Conservation (phyloP, 1,140 invertebrate genomes). For the Papilio xuthus region DNA sequence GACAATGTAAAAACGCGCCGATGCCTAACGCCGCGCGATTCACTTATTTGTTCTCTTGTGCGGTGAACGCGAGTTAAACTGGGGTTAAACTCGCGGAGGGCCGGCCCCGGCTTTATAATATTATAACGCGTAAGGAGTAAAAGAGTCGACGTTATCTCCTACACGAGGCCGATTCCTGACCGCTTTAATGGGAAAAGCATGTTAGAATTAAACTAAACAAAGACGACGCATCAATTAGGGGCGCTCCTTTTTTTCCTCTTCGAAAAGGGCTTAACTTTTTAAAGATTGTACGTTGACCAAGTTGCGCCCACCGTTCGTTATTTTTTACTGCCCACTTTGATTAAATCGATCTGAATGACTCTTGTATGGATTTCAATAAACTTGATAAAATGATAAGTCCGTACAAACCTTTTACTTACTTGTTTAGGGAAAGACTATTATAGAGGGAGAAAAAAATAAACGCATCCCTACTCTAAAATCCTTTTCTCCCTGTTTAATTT, state of each 20-base stretch:
- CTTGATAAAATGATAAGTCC: constrained; percentile 74
- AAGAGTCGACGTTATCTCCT: constrained; percentile 77
- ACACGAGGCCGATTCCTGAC: constrained; percentile 77
- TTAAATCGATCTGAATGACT: constrained; percentile 78
- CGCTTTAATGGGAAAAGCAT: constrained; percentile 81
- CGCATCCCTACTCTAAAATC: constrained; percentile 5
- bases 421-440: constrained; percentile 40
- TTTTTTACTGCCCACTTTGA: constrained; percentile 77
- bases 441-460: constrained; percentile 25
- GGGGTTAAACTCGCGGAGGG: constrained; percentile 64
- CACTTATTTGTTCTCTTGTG: constrained; percentile 70
- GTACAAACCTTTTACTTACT: constrained; percentile 59
- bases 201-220: constrained; percentile 82
- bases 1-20: constrained; percentile 75
- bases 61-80: constrained; percentile 65
- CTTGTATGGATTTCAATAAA: constrained; percentile 80
- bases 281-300: constrained; percentile 74
- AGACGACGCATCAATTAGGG: constrained; percentile 81
- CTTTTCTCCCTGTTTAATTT: constrained; percentile 18
- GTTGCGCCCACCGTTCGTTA: constrained; percentile 68
- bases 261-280: constrained; percentile 76
- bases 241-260: constrained; percentile 66
- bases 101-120: constrained; percentile 70
- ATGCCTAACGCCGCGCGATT: constrained; percentile 65
- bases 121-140: constrained; percentile 80